Percentiles rank a stretch among this genome's conserved stretches.
phyloP scores from a whole-genome alignment of 2,113 vertebrate genomes.

The human (Homo sapiens) region GRCh38 chr6:19612001-19612500 shows the following conservation, averaged over 20 bases:
- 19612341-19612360: conserved; percentile 54
- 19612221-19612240: conserved; percentile 50
- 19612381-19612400: conserved; percentile 6
- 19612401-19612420: conserved; percentile 48
- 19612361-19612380: conserved; percentile 34
- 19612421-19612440: not conserved
- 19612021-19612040: not conserved
- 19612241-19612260: conserved; percentile 41
- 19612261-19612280: conserved; percentile 51
- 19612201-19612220: conserved; percentile 35
- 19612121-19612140: not conserved
- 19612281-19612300: conserved; percentile 58
- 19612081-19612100: not conserved
- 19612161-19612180: not conserved
- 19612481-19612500: conserved; percentile 33
- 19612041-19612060: not conserved
- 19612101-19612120: not conserved
- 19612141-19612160: not conserved
- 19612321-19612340: conserved; percentile 59
- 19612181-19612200: conserved; percentile 8
- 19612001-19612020: not conserved
- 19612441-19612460: not conserved
- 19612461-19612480: not conserved
- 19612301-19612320: conserved; percentile 65
- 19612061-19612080: not conserved